These are phyloP conservation scores for Noctua pronuba DNA, from an alignment of 2,888 invertebrate genomes.

Conservation along the genomic window DNA sequence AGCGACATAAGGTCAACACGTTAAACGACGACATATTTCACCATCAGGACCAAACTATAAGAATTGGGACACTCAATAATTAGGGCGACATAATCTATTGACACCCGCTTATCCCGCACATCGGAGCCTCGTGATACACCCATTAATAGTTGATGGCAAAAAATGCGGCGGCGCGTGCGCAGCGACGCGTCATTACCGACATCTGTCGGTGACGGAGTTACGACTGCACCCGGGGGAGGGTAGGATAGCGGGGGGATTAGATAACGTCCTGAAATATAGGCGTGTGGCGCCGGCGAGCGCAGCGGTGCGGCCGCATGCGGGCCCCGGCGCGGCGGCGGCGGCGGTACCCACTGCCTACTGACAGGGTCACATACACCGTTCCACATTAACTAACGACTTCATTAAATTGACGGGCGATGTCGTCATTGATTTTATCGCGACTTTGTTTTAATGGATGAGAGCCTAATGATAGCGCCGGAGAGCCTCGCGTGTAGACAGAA, in stretches of 20 bases:
- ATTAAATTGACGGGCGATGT: slow-evolving; percentile 37
- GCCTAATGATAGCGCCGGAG: background rate
- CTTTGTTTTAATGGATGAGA: slow-evolving; percentile 19
- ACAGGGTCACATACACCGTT: background rate
- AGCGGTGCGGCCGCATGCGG: slow-evolving; percentile 31
- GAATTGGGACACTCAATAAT: slow-evolving; percentile 56
- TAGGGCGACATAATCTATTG: slow-evolving; percentile 62
- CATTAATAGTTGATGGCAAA: slow-evolving; percentile 69
- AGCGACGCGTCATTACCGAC: slow-evolving; percentile 55
- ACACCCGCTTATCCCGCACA: slow-evolving; percentile 64
- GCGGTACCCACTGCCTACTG: background rate
- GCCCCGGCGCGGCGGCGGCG: background rate
- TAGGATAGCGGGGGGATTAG: slow-evolving; percentile 44
- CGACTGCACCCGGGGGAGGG: background rate
- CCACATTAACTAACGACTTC: slow-evolving; percentile 33
- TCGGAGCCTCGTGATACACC: slow-evolving; percentile 60
- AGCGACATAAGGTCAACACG: slow-evolving; percentile 18
- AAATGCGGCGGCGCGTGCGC: slow-evolving; percentile 72
- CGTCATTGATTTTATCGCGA: slow-evolving; percentile 40
- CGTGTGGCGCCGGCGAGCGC: slow-evolving; percentile 33
- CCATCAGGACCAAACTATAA: slow-evolving; percentile 26
- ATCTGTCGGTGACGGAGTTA: slow-evolving; percentile 60
- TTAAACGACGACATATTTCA: slow-evolving; percentile 36
- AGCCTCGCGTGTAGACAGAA: background rate
- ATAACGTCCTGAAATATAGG: slow-evolving; percentile 66